Evolutionary conservation across 2,797 vertebrate genomes (phyloP).

Genomic region (Tympanoctomys barrerae): DNA sequence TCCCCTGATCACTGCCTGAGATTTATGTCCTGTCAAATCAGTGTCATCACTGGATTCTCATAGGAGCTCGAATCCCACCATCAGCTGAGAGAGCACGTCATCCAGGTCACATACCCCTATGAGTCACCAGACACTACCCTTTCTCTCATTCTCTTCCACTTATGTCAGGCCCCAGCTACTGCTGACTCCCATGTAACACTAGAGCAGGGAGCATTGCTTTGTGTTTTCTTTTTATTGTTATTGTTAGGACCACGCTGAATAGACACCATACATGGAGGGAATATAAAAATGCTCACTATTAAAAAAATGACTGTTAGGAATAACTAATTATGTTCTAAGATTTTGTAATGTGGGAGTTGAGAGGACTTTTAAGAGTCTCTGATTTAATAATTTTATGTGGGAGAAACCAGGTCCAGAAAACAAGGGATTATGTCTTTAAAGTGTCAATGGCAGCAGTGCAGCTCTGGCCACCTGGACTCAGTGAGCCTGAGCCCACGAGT

Average conservation of each 20-base stretch:
- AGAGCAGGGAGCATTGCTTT: background rate
- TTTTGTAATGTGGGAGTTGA: background rate
- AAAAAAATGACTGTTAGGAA: background rate
- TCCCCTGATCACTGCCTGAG: background rate
- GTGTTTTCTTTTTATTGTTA: background rate
- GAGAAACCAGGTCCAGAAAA: constrained; percentile 18
- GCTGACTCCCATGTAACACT: background rate
- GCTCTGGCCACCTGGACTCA: background rate
- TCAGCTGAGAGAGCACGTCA: background rate
- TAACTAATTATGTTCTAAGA: background rate
- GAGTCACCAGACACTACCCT: background rate
- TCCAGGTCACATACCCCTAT: background rate
- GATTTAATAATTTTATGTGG: background rate
- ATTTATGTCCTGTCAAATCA: background rate
- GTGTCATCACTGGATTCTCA: background rate
- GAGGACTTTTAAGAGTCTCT: background rate
- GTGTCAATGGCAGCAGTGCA: background rate
- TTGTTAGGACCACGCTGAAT: background rate
- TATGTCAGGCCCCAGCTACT: background rate
- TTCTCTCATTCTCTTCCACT: background rate
- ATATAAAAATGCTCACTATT: background rate
- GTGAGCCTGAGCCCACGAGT: background rate
- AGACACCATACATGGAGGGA: background rate
- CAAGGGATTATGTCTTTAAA: background rate
- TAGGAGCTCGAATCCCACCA: background rate